Evolutionary conservation across 53 echinoderm and acorn worm genomes (phyloP).

Genomic region (Glandiceps talaboti): DNA sequence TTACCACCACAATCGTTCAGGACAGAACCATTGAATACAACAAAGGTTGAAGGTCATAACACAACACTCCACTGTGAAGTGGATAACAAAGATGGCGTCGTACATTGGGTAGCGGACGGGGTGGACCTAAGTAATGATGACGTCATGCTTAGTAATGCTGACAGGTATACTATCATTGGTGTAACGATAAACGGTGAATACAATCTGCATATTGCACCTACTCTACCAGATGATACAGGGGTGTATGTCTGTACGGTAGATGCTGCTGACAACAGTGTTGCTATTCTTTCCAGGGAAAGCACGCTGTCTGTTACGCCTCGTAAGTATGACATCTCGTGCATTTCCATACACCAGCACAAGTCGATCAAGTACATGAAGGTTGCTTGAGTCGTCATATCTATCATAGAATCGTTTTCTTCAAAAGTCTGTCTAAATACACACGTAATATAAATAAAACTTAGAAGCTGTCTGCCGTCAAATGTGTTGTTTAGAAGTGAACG

Average conservation of each 20-base stretch:
- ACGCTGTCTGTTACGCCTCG: too few relatives aligned
- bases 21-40: conserved; percentile 30
- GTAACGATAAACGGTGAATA: not conserved
- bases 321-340: too few relatives aligned
- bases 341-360: too few relatives aligned
- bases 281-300: too few relatives aligned
- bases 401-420: too few relatives aligned
- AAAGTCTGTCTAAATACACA: too few relatives aligned
- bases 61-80: not conserved
- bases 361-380: too few relatives aligned
- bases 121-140: not conserved
- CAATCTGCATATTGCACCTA: not conserved
- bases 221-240: not conserved
- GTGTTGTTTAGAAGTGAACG: too few relatives aligned
- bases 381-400: too few relatives aligned
- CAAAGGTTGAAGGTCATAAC: conserved; percentile 34
- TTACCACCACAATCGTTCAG: conserved; percentile 35
- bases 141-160: not conserved
- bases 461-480: too few relatives aligned
- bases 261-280: not conserved
- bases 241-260: not conserved
- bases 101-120: not conserved
- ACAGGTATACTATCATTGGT: not conserved
- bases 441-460: too few relatives aligned
- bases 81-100: not conserved